A percentile compares a stretch with the other conserved stretches of the same genome.
Conservation (phyloP, 92 coral and sea anemone genomes). For the Isaurus tuberculatus region DNA sequence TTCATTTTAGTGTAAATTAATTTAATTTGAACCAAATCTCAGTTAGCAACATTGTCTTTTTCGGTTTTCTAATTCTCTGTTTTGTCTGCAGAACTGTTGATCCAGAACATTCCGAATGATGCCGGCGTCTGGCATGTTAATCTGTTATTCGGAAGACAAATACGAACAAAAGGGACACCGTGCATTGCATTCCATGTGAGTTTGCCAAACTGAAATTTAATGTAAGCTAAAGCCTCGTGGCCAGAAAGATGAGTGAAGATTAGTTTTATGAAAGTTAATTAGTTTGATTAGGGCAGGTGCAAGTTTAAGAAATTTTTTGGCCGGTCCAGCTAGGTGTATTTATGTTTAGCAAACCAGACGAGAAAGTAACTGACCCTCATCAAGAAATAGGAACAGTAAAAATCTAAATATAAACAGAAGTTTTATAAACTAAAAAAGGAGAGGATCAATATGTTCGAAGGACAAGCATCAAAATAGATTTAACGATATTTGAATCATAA, state of each 20-base stretch:
- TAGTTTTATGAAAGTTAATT: background rate
- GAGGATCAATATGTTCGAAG: too few species aligned
- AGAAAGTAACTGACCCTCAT: too few species aligned
- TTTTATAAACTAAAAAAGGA: too few species aligned
- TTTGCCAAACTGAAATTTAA: slow-evolving; percentile 4
- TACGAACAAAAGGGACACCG: background rate
- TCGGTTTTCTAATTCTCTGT: background rate
- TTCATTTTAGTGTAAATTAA: background rate
- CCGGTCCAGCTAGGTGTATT: too few species aligned
- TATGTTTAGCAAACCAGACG: too few species aligned
- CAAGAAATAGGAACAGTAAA: background rate
- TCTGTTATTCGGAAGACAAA: background rate
- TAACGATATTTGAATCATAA: too few species aligned
- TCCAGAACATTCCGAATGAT: background rate
- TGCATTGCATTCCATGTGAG: slow-evolving; percentile 5
- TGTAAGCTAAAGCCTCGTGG: background rate
- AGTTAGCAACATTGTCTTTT: too few species aligned
- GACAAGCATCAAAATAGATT: too few species aligned
- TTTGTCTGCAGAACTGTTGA: background rate
- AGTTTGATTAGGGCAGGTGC: background rate
- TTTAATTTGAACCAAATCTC: background rate
- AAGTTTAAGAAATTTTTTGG: background rate
- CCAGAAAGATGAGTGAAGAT: background rate
- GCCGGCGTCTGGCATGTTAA: slow-evolving; percentile 6
- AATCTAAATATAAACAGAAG: too few species aligned